Percentiles rank a stretch among this genome's conserved stretches.
Evolutionary conservation across 2,888 invertebrate species (phyloP).

Genomic region (Sinhomidia bicolor): DNA sequence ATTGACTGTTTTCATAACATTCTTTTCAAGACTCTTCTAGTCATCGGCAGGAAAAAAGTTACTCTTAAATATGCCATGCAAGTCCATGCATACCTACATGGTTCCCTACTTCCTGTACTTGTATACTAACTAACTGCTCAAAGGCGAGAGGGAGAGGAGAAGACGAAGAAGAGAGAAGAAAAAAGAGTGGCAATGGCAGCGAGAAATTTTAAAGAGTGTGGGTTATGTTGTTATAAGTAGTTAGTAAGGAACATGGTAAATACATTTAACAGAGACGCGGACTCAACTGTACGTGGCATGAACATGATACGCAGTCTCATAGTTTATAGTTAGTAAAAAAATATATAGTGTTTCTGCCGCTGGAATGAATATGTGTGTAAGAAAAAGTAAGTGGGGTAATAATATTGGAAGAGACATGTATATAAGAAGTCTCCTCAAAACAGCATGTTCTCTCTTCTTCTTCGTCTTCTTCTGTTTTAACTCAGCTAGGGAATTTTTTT

Average conservation of each 20-base stretch:
- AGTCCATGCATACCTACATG: not conserved
- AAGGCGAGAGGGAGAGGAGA: too few species aligned
- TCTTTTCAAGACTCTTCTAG: not conserved
- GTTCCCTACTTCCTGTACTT: not conserved
- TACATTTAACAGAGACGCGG: slow-evolving; percentile 2
- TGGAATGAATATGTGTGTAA: slow-evolving; percentile 14
- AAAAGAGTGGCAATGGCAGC: slow-evolving; percentile 58
- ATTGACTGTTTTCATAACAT: slow-evolving; percentile 49
- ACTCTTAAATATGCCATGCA: not conserved
- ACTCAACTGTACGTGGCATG: slow-evolving; percentile 25
- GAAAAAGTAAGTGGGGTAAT: slow-evolving; percentile 58
- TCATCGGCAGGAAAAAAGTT: slow-evolving; percentile 5
- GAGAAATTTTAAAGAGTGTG: slow-evolving; percentile 37
- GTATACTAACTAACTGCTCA: not conserved
- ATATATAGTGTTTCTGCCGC: slow-evolving; percentile 3
- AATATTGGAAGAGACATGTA: slow-evolving; percentile 66
- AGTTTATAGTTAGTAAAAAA: slow-evolving; percentile 24
- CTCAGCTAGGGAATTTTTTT: slow-evolving; percentile 6
- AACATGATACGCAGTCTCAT: slow-evolving; percentile 27
- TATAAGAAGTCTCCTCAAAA: slow-evolving; percentile 50
- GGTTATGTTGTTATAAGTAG: slow-evolving; percentile 40
- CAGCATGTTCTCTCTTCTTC: slow-evolving; percentile 20
- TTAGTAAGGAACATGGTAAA: slow-evolving; percentile 30
- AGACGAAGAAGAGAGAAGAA: too few species aligned
- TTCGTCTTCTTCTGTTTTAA: slow-evolving; percentile 25